phyloP scores from a whole-genome alignment of 92 coral and sea anemone genomes.

The Parazoanthus swiftii region DNA sequence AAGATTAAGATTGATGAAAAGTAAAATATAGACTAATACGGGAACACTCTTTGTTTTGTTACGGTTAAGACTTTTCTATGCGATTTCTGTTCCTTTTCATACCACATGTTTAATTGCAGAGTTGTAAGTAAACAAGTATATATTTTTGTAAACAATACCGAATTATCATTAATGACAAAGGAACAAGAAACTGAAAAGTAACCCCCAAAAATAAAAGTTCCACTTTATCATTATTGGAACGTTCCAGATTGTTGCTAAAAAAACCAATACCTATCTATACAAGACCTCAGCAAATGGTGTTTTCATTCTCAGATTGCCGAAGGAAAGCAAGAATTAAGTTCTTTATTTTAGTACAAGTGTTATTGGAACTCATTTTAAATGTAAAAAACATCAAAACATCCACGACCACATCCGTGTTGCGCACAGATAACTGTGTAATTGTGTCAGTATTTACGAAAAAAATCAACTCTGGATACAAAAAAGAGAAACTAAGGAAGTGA shows the following conservation, averaged over 20 bases:
- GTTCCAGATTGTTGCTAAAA: not conserved
- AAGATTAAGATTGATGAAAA: not conserved
- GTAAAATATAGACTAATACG: not conserved
- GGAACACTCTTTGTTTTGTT: not conserved
- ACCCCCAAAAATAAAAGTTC: not conserved
- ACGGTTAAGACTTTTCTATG: not conserved
- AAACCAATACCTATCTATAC: not conserved
- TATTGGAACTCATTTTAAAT: not conserved
- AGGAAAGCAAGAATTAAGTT: not conserved
- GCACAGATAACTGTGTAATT: not conserved
- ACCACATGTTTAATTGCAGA: not conserved
- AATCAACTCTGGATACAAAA: no score
- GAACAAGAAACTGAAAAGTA: not conserved
- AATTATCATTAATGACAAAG: not conserved
- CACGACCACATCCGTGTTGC: not conserved
- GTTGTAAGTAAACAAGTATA: not conserved
- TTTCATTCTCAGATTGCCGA: not conserved
- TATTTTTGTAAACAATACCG: not conserved
- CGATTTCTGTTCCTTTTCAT: not conserved
- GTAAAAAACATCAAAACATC: not conserved
- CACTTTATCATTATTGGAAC: not conserved
- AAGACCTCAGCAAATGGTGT: not conserved
- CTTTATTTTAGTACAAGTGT: not conserved
- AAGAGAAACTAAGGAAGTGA: no score
- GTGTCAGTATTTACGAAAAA: not conserved